Evolutionary conservation across 2,113 vertebrate species (phyloP).

Genomic region (Columbina picui): DNA sequence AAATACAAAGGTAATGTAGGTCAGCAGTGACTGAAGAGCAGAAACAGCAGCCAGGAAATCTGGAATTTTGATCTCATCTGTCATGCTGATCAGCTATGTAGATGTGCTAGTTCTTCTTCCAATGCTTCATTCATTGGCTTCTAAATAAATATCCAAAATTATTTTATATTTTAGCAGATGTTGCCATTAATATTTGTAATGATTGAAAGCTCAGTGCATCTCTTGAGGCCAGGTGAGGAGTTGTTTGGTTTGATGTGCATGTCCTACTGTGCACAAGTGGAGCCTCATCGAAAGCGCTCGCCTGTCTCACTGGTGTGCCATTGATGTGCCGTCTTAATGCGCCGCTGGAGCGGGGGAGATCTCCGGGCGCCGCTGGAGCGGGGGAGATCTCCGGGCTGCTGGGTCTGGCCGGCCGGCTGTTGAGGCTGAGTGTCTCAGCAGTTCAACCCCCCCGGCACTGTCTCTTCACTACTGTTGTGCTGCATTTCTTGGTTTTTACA

Average conservation of each 20-base stretch:
- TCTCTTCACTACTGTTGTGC: background rate
- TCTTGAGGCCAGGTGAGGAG: background rate
- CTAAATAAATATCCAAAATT: background rate
- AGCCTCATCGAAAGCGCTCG: fast-evolving
- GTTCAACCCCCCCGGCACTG: background rate
- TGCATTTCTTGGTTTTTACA: background rate
- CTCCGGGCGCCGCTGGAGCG: too few species aligned
- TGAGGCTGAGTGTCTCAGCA: too few species aligned
- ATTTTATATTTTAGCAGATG: background rate
- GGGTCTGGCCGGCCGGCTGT: too few species aligned
- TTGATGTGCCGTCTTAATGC: too few species aligned
- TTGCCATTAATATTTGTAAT: background rate
- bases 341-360: too few species aligned
- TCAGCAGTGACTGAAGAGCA: background rate
- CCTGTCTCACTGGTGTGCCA: too few species aligned
- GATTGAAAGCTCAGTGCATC: background rate
- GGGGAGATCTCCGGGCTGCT: too few species aligned
- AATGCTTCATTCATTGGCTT: background rate
- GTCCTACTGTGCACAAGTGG: background rate
- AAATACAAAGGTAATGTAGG: background rate
- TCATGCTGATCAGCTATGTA: background rate
- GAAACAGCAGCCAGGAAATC: background rate
- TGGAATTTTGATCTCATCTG: background rate
- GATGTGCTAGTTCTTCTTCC: background rate
- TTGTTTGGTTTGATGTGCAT: background rate